phyloP scores from a whole-genome alignment of 1,140 invertebrate genomes.

The Drosophila eugracilis region DNA sequence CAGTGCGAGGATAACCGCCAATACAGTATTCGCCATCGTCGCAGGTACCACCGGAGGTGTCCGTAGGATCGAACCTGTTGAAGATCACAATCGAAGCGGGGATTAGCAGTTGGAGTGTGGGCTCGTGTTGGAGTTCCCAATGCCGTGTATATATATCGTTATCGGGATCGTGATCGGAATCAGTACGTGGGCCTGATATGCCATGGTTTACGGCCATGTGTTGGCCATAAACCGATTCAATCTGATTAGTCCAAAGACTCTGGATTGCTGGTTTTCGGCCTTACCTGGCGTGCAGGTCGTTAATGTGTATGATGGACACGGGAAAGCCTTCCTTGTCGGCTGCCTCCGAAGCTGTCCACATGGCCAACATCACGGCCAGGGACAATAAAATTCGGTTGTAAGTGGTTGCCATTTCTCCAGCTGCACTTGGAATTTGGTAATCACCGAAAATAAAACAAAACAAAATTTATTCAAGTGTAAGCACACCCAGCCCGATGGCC shows the following conservation, averaged over 20 bases:
- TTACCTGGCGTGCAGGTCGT: conserved; percentile 92
- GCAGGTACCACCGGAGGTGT: conserved; percentile 87
- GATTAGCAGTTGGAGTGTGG: conserved; percentile 27
- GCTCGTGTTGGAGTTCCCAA: conserved; percentile 3
- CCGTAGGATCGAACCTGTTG: conserved; percentile 89
- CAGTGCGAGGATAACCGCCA: conserved; percentile 91
- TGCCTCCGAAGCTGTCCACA: conserved; percentile 1
- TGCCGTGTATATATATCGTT: conserved; percentile 16
- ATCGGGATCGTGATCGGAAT: conserved; percentile 33
- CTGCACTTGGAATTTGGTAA: neutral
- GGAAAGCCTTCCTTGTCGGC: conserved; percentile 86
- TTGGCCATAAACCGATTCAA: conserved; percentile 15
- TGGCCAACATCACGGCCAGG: conserved; percentile 1
- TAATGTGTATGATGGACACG: conserved; percentile 91
- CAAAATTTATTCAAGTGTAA: conserved; percentile 1
- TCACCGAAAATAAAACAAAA: neutral
- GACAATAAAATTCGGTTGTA: neutral
- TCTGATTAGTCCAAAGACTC: conserved; percentile 4
- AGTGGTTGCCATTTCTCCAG: conserved; percentile 7
- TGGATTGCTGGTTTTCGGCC: neutral
- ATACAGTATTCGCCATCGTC: conserved; percentile 86
- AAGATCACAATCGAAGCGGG: conserved; percentile 14
- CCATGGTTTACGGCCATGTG: conserved; percentile 20
- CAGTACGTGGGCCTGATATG: conserved; percentile 16
- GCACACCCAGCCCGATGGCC: conserved; percentile 85